Percentiles rank a stretch among this genome's conserved stretches.
phyloP scores from a whole-genome alignment of 2,888 invertebrate species.

The Stenichneumon culpator region DNA sequence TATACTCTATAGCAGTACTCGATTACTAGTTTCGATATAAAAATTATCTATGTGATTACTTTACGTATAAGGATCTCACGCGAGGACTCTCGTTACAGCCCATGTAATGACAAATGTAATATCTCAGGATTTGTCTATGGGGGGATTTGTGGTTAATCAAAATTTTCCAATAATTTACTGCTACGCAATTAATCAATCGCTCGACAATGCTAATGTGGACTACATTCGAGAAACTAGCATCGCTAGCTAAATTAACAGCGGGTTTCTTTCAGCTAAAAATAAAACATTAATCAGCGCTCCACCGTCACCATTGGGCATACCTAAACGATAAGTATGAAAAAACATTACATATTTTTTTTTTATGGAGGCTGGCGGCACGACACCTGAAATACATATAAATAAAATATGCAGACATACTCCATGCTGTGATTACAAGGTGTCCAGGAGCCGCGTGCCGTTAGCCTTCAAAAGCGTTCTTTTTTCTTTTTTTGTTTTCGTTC shows the following conservation, averaged over 20 bases:
- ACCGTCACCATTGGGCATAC: conserved; percentile 64
- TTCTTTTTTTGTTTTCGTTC: neutral
- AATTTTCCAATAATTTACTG: conserved; percentile 46
- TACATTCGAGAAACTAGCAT: conserved; percentile 70
- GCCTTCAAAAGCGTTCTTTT: conserved; percentile 53
- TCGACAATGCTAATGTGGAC: conserved; percentile 70
- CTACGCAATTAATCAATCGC: conserved; percentile 66
- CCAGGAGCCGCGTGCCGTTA: conserved; percentile 62
- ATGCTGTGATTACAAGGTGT: conserved; percentile 58
- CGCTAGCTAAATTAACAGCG: conserved; percentile 71
- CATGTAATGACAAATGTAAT: conserved; percentile 39
- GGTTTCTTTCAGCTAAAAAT: conserved; percentile 67
- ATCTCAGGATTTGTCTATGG: conserved; percentile 15
- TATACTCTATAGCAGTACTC: conserved; percentile 65
- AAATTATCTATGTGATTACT: conserved; percentile 61
- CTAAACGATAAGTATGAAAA: conserved; percentile 63
- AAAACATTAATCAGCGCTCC: conserved; percentile 72
- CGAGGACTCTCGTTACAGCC: conserved; percentile 44
- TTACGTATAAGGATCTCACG: conserved; percentile 54
- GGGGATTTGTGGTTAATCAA: conserved; percentile 12
- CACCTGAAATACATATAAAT: conserved; percentile 60
- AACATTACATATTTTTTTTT: conserved; percentile 24
- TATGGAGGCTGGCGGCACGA: conserved; percentile 63
- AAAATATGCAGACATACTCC: conserved; percentile 62
- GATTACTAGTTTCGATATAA: conserved; percentile 56